Evolutionary conservation across 2,113 vertebrate species (phyloP).

Genomic region (Neotragus moschatus): DNA sequence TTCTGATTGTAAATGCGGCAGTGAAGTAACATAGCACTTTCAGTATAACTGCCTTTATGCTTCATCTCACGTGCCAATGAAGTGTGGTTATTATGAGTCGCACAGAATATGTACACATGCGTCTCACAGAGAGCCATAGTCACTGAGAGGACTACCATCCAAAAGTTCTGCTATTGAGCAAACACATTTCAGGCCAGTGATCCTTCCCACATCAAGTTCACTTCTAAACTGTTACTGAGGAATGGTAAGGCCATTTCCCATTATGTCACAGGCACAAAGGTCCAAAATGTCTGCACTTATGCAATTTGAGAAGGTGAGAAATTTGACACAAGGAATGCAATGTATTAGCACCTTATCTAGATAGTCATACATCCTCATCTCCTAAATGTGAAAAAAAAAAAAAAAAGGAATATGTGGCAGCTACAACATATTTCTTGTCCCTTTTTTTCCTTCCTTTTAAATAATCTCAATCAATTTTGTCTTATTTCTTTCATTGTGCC

Average conservation of each 20-base stretch:
- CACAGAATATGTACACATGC: fast-evolving
- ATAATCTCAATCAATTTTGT: neutral
- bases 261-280: constrained; percentile 1
- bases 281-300: constrained; percentile 9
- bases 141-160: neutral
- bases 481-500: neutral
- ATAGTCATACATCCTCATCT: neutral
- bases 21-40: neutral
- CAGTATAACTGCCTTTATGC: neutral
- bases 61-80: neutral
- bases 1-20: neutral
- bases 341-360: constrained; percentile 6
- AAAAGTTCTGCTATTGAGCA: neutral
- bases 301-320: constrained; percentile 63
- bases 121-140: neutral
- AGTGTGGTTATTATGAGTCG: neutral
- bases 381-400: neutral
- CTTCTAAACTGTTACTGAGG: constrained; percentile 52
- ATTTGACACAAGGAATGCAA: constrained; percentile 27
- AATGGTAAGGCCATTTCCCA: constrained; percentile 56
- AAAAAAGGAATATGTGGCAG: neutral
- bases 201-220: constrained; percentile 21
- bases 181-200: neutral
- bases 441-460: neutral
- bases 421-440: neutral